These are phyloP conservation scores for Rana temporaria DNA, from an alignment of 2,113 vertebrate species.

Conservation along the genomic window DNA sequence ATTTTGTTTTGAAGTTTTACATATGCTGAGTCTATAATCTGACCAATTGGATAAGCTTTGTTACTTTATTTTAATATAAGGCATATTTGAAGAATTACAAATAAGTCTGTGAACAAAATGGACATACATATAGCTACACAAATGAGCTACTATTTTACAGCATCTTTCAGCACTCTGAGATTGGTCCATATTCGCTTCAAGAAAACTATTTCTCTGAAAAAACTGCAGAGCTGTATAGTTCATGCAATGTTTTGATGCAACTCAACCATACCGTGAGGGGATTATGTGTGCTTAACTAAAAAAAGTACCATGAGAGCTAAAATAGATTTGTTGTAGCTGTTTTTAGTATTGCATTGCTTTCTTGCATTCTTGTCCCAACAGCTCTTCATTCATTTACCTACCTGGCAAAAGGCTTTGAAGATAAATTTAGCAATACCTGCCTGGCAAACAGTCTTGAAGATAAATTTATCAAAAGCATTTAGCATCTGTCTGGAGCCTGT, in stretches of 20 bases:
- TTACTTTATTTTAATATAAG: no score
- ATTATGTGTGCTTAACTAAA: constrained; percentile 36
- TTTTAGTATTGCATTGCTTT: constrained; percentile 39
- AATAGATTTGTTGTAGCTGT: constrained; percentile 30
- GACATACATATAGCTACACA: no score
- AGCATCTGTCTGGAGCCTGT: neutral
- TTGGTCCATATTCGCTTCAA: no score
- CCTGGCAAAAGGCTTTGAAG: neutral
- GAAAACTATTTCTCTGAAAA: no score
- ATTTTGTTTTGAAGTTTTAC: no score
- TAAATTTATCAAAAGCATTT: constrained; percentile 36
- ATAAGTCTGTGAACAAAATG: no score
- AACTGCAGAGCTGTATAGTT: neutral
- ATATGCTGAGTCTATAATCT: no score
- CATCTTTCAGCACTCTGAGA: no score
- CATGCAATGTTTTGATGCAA: constrained; percentile 25
- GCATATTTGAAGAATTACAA: no score
- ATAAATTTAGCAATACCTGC: neutral
- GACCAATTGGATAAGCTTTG: no score
- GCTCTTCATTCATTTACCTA: constrained; percentile 1
- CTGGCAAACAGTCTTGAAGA: neutral
- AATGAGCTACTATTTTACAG: no score
- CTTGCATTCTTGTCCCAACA: constrained; percentile 9
- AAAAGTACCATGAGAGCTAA: constrained; percentile 4
- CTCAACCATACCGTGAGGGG: constrained; percentile 34